These are phyloP conservation scores for Aquatica leii DNA, from an alignment of 2,888 invertebrate genomes.

Conservation along the genomic window DNA sequence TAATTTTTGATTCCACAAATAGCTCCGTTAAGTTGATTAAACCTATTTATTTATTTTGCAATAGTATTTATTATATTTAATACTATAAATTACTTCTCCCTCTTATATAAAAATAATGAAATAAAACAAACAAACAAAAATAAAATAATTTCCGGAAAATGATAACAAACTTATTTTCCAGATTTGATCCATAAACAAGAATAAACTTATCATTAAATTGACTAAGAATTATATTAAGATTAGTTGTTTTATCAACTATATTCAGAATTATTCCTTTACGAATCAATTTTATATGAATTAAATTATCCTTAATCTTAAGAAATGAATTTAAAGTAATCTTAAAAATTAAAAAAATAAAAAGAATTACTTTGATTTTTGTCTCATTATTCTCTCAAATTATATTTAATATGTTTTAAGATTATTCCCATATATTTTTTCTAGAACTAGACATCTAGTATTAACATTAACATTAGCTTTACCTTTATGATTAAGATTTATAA, in stretches of 20 bases:
- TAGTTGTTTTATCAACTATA: too few relatives aligned
- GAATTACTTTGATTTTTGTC: neutral
- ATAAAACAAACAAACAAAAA: conserved; percentile 45
- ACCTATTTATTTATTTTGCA: neutral
- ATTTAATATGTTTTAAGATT: too few relatives aligned
- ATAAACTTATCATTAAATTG: too few relatives aligned
- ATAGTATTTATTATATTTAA: neutral
- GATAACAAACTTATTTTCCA: conserved; percentile 74
- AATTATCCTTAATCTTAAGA: too few relatives aligned
- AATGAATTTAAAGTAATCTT: too few relatives aligned
- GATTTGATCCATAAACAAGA: too few relatives aligned
- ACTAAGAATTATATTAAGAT: too few relatives aligned
- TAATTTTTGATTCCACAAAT: conserved; percentile 76
- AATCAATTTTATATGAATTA: too few relatives aligned
- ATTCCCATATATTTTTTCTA: conserved; percentile 76
- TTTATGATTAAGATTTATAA: conserved; percentile 71
- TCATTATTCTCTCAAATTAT: conserved; percentile 62
- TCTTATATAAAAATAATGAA: conserved; percentile 47
- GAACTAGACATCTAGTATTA: conserved; percentile 70
- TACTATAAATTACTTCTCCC: conserved; percentile 53
- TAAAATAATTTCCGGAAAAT: conserved; percentile 65
- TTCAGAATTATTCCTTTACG: too few relatives aligned
- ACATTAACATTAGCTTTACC: conserved; percentile 68
- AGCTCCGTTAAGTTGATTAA: conserved; percentile 64
- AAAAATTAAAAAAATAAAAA: too few relatives aligned